Evolutionary conservation across 2,113 vertebrate genomes (phyloP), one percentile per base, ranked within the genome.

Genomic region (Catharus fuscescens): DNA sequence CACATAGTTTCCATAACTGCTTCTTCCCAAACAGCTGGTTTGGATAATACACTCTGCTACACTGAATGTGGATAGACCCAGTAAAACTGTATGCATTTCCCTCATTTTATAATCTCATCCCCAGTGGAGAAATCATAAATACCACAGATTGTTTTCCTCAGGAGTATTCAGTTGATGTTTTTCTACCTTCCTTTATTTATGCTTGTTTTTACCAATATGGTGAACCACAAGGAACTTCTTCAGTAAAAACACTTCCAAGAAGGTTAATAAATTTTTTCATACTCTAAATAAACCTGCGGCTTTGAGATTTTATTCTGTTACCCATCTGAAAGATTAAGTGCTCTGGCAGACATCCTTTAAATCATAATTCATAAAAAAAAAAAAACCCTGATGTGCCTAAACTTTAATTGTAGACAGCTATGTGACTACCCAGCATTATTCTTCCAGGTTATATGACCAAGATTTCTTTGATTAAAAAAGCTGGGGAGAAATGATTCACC

Each of bases 211-310:
- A 62, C 50, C 88, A 86, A 40, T 50, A 88, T 10, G 61, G 59
- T 94, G 74, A 92, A 80, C 34, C 53, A 87, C 61, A 83, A 84
- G 80, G 78, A 95, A 88, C 67, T 86, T 86, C 42, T 92, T 69
- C 61, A 57, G 56, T 66, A 86, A 94, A 78, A 96, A 53, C 61
- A 73, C 47, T 84, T 94, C 59, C 77, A 53, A 72, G 79, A 56
- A 96, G 89, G 74, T 81, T 66, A 95, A 96, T 95, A 90, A 64
- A 86, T 92, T 65, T 62, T 91, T 87, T 91, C 86, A 52, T 50
- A 62, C 56, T 86, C 45, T 67, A 69, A 89, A 92, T 88, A 95
- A 95, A 96, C 83, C 66, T 84, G 67, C 2, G 23, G 64, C 67
- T 92, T 94, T 88, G 56, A 88, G 64, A 94, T 88, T 93, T 95